Evolutionary conservation across 2,888 invertebrate genomes (phyloP).

Genomic region (Eueremaeus valkanovi): DNA sequence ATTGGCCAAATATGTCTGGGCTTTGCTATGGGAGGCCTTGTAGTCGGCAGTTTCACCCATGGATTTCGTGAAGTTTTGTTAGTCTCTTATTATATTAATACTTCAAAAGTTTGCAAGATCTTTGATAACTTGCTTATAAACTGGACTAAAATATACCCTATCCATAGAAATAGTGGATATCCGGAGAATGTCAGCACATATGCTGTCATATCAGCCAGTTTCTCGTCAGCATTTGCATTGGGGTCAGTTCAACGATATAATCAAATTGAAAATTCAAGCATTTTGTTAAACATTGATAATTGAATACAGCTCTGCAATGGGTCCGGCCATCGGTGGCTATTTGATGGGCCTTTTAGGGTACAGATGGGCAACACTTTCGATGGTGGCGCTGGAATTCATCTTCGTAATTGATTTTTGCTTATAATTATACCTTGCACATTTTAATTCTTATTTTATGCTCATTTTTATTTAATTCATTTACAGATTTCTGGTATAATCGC

Average conservation of each 20-base stretch:
- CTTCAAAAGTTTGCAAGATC: no score
- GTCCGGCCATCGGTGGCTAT: background rate
- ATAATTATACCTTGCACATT: no score
- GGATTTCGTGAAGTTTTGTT: background rate
- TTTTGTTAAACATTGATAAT: no score
- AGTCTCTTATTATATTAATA: background rate
- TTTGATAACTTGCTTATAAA: no score
- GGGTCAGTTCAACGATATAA: no score
- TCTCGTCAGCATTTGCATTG: background rate
- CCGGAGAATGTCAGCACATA: background rate
- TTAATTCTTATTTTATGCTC: no score
- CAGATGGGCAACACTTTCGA: background rate
- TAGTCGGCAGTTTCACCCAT: background rate
- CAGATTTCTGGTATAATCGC: no score
- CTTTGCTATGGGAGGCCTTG: background rate
- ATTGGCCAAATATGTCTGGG: background rate
- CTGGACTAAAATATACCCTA: no score
- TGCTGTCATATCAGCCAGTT: background rate
- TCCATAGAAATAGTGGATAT: background rate
- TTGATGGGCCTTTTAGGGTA: background rate
- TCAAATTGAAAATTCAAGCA: no score
- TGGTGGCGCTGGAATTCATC: background rate
- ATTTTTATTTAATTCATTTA: no score
- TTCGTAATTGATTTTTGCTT: background rate
- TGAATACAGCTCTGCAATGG: background rate